These are phyloP conservation scores for Brachylomia viminalis DNA, from an alignment of 2,888 invertebrate species.

Conservation along the genomic window DNA sequence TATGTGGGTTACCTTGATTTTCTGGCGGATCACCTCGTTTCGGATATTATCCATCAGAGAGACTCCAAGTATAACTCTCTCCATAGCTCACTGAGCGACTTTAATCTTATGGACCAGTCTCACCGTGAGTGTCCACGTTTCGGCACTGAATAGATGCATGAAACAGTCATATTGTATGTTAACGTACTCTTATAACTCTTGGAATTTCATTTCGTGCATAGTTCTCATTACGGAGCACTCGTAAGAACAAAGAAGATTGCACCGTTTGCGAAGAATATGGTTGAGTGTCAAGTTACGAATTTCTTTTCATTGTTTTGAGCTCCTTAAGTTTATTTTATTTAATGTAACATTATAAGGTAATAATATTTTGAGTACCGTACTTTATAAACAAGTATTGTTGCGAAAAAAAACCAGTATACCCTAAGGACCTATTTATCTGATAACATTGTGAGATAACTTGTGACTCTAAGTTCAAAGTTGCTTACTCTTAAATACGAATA, in stretches of 20 bases:
- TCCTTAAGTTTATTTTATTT: slow-evolving; percentile 8
- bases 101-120: too few species aligned
- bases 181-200: slow-evolving; percentile 9
- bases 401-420: not conserved
- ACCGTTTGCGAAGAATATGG: not conserved
- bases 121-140: too few species aligned
- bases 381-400: not conserved
- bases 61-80: too few species aligned
- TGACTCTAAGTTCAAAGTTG: not conserved
- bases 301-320: not conserved
- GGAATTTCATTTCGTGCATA: slow-evolving; percentile 22
- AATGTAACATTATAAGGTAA: not conserved
- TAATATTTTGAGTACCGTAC: not conserved
- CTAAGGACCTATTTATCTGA: not conserved
- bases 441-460: not conserved
- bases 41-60: too few species aligned
- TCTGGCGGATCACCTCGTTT: too few species aligned
- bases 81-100: too few species aligned
- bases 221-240: slow-evolving; percentile 3
- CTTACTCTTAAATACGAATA: not conserved
- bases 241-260: slow-evolving; percentile 23
- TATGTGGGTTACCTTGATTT: too few species aligned
- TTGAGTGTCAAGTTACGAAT: not conserved
- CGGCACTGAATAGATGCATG: not conserved
- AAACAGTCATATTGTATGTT: not conserved